These are phyloP conservation scores for Forbesichthys papilliferus DNA, from an alignment of 2,113 vertebrate genomes.

Conservation along the genomic window DNA sequence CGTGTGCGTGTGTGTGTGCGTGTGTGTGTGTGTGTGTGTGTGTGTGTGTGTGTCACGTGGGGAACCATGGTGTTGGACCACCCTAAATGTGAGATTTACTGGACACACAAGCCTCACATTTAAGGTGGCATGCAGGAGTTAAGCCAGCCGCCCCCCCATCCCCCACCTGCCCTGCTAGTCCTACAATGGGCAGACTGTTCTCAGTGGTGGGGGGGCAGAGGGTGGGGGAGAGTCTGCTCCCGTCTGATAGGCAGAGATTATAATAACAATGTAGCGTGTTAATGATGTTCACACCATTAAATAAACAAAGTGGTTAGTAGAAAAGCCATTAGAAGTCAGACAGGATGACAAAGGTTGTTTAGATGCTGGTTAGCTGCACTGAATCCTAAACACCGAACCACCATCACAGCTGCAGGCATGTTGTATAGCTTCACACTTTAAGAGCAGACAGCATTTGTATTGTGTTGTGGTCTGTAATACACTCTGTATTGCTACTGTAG, in stretches of 20 bases:
- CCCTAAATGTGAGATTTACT: conserved; percentile 45
- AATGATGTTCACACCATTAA: conserved; percentile 54
- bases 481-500: too few species aligned
- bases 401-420: conserved; percentile 13
- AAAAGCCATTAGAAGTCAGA: conserved; percentile 56
- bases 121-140: conserved; percentile 51
- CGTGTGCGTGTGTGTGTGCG: not conserved
- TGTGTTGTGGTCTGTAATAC: not conserved
- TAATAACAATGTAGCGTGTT: conserved; percentile 54
- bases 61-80: conserved; percentile 53
- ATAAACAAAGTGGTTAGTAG: conserved; percentile 52
- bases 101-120: conserved; percentile 7
- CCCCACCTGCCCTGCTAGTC: not conserved
- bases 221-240: conserved; percentile 10
- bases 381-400: conserved; percentile 44
- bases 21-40: conserved; percentile 23
- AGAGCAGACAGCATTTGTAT: not conserved
- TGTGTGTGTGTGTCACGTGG: conserved; percentile 36
- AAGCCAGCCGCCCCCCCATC: not conserved
- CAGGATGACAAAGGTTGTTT: conserved; percentile 25
- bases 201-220: not conserved
- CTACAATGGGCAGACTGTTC: conserved; percentile 57
- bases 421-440: conserved; percentile 7
- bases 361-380: conserved; percentile 15
- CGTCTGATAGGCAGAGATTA: conserved; percentile 41